Evolutionary conservation across 2,888 invertebrate species (phyloP).

Genomic region (Dasypogon diadema): DNA sequence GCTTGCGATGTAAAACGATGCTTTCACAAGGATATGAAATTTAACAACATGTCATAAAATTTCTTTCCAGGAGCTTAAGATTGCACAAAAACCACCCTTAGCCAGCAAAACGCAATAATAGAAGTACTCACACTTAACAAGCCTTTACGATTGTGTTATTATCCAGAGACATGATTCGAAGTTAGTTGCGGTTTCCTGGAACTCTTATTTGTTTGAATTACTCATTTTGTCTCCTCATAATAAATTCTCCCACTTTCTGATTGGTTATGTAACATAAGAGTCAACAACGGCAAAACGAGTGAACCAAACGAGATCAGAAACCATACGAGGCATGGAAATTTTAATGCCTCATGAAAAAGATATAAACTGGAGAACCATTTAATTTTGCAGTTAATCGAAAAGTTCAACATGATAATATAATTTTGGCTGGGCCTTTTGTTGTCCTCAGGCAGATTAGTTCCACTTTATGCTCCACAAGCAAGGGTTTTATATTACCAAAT

Average conservation of each 20-base stretch:
- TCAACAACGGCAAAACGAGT: background rate
- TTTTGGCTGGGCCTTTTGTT: slow-evolving; percentile 42
- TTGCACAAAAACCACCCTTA: background rate
- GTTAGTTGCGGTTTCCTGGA: slow-evolving; percentile 14
- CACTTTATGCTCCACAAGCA: slow-evolving; percentile 24
- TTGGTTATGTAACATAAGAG: slow-evolving; percentile 20
- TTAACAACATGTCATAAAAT: slow-evolving; percentile 41
- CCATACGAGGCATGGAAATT: background rate
- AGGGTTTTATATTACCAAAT: slow-evolving; percentile 43
- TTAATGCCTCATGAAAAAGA: slow-evolving; percentile 44
- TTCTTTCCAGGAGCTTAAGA: background rate
- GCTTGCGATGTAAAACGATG: background rate
- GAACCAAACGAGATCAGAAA: background rate
- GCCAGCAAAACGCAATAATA: background rate
- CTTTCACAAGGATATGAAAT: slow-evolving; percentile 14
- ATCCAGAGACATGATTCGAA: slow-evolving; percentile 29
- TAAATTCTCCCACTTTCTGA: slow-evolving; percentile 34
- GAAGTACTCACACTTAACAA: slow-evolving; percentile 22
- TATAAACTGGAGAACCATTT: slow-evolving; percentile 40
- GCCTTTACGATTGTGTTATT: slow-evolving; percentile 36
- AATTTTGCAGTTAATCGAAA: slow-evolving; percentile 49
- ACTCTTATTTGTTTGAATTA: slow-evolving; percentile 32
- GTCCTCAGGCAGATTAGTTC: slow-evolving; percentile 44
- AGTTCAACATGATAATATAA: slow-evolving; percentile 48
- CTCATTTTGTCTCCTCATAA: slow-evolving; percentile 22